Base-by-base conservation (phyloP, 2,888 invertebrate genomes). In the Nemotelus nigrinus region DNA sequence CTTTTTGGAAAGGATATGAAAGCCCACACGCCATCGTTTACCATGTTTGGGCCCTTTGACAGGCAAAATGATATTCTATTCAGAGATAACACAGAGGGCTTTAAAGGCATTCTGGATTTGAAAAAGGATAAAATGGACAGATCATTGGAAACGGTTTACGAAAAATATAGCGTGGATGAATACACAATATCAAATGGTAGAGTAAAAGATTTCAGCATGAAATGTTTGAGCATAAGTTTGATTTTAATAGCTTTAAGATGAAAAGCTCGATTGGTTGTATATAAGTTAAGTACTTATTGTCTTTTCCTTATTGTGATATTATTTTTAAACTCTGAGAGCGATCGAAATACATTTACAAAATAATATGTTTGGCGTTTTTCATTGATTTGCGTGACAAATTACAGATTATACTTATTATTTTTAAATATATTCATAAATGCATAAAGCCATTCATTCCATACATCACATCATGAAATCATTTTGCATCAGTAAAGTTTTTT, bases 11-110 rank as follows among this genome's bases (percentile, higher is more conserved):
- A 89, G 83, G 88, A 88, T 58, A 89, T 86, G 81, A 88, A 88
- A 74, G 87, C 88, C 3, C 89, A 90, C 25, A 91, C 90, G 0
- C 89, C 90, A 0, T 89, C 93, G 80, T 93, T 94, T 82, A 90
- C 91, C 0, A 88, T 95, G 86, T 94, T 91, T 80, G 93, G 93
- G 0, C 85, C 89, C 0, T 94, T 90, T 82, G 92, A 94, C 80
- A 90, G 90, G 57, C 85, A 89, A 79, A 86, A 87, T 43, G 89
- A 93, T 83, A 87, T 95, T 0, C 86, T 95, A 57, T 95, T 95
- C 79, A 83, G 83, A 3, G 87, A 87, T 80, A 83, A 81, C 53
- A 87, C 87, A 0, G 87, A 87, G 43, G 83, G 84, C 2, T 81
- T 87, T 47, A 80, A 83, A 4, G 84, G 85, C 2, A 57, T 82